Conservation (phyloP, 53 echinoderm and acorn worm species). For the Henricia sp. region DNA sequence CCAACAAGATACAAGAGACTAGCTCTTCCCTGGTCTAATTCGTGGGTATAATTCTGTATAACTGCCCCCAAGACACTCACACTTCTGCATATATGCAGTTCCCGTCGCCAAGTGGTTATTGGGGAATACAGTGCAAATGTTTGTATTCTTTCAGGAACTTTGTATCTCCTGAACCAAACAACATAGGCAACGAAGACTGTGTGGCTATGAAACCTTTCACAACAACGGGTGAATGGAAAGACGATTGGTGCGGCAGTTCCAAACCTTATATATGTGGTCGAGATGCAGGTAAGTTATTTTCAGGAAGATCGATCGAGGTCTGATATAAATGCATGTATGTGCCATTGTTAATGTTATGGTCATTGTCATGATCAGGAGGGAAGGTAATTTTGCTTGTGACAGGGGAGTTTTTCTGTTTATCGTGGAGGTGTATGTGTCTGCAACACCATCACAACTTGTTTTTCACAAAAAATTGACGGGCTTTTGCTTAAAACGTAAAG, state of each 20-base stretch:
- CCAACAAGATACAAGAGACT: not conserved
- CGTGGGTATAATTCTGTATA: not conserved
- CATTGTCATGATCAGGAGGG: not conserved
- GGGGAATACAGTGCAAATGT: not conserved
- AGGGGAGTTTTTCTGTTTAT: too few species aligned
- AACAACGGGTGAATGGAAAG: not conserved
- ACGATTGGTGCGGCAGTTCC: not conserved
- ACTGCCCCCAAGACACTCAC: not conserved
- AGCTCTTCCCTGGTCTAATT: not conserved
- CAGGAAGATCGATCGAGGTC: not conserved
- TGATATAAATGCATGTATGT: not conserved
- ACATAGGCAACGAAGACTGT: constrained; percentile 6
- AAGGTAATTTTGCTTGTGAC: too few species aligned
- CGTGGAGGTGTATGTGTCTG: too few species aligned
- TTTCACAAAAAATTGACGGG: too few species aligned
- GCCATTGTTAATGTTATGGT: not conserved
- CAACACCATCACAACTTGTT: too few species aligned
- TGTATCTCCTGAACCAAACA: constrained; percentile 1
- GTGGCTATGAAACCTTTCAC: not conserved
- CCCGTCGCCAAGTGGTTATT: not conserved
- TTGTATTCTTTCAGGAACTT: not conserved
- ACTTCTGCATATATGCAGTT: not conserved
- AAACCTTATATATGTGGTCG: not conserved
- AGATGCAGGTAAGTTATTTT: not conserved
- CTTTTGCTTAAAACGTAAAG: too few species aligned